phyloP scores from a whole-genome alignment of 2,888 invertebrate genomes.

The Agrochola lychnidis region DNA sequence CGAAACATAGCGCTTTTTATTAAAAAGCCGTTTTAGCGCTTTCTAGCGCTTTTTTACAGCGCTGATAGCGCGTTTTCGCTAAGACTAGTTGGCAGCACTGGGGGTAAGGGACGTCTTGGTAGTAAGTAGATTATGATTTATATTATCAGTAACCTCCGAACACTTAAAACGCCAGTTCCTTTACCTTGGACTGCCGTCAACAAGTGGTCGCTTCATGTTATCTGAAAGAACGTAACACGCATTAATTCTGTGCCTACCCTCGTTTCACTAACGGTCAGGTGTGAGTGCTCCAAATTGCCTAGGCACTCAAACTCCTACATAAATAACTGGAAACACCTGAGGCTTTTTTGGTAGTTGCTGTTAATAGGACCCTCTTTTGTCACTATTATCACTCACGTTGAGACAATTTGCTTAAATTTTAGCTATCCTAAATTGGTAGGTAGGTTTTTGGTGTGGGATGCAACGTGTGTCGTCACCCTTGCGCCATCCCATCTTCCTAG shows the following conservation, averaged over 20 bases:
- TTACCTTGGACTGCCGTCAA: slow-evolving; percentile 22
- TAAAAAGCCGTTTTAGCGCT: too few species aligned
- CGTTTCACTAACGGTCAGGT: slow-evolving; percentile 54
- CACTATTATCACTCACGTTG: background rate
- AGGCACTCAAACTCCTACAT: slow-evolving; percentile 50
- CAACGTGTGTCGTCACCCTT: too few species aligned
- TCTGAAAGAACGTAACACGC: slow-evolving; percentile 47
- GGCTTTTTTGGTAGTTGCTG: background rate
- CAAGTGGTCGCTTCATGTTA: slow-evolving; percentile 43
- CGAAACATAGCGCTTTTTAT: too few species aligned
- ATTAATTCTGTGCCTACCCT: slow-evolving; percentile 57
- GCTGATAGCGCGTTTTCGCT: too few species aligned
- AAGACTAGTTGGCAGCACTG: too few species aligned
- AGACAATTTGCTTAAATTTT: too few species aligned
- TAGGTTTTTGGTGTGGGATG: too few species aligned
- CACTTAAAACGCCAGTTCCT: background rate
- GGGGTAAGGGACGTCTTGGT: background rate
- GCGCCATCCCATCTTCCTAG: too few species aligned
- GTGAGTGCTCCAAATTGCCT: slow-evolving; percentile 54
- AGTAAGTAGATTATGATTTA: background rate
- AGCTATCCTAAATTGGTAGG: too few species aligned
- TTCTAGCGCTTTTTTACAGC: too few species aligned
- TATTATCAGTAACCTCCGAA: background rate
- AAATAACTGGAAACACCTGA: slow-evolving; percentile 52
- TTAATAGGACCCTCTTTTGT: slow-evolving; percentile 13